Percentiles rank a stretch among this genome's conserved stretches.
These are phyloP conservation scores for Notothenia rossii DNA, from an alignment of 2,113 vertebrate genomes.

Conservation along the genomic window DNA sequence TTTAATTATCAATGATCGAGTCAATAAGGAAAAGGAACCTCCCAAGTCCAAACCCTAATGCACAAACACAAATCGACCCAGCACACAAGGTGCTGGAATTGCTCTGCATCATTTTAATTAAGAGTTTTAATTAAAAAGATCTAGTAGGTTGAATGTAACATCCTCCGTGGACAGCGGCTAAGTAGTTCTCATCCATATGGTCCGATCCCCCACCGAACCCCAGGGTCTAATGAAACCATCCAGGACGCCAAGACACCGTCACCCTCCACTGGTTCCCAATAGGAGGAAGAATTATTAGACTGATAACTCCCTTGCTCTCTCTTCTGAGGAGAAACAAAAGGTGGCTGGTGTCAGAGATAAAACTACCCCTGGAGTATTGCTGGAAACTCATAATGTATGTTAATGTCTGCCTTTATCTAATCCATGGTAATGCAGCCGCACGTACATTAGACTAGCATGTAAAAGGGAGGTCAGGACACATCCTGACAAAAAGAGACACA, in stretches of 20 bases:
- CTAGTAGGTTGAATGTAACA: slow-evolving; percentile 50
- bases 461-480: slow-evolving; percentile 12
- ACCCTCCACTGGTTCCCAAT: slow-evolving; percentile 57
- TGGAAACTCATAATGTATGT: slow-evolving; percentile 32
- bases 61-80: slow-evolving; percentile 3
- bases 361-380: slow-evolving; percentile 32
- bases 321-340: slow-evolving; percentile 63
- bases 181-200: slow-evolving; percentile 41
- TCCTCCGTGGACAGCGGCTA: slow-evolving; percentile 53
- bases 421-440: slow-evolving; percentile 10
- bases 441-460: slow-evolving; percentile 27
- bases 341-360: slow-evolving; percentile 66
- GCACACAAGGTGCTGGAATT: slow-evolving; percentile 16
- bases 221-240: slow-evolving; percentile 61
- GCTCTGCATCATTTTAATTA: slow-evolving; percentile 53
- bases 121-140: slow-evolving; percentile 67
- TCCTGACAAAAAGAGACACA: slow-evolving; percentile 1
- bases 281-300: slow-evolving; percentile 60
- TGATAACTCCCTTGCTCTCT: slow-evolving; percentile 53
- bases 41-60: slow-evolving; percentile 1
- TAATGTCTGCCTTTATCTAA: slow-evolving; percentile 49
- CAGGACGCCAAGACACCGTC: slow-evolving; percentile 55
- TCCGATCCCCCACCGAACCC: slow-evolving; percentile 37
- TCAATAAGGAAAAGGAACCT: slow-evolving; percentile 1
- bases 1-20: slow-evolving; percentile 30